phyloP scores from a whole-genome alignment of 2,888 invertebrate species.

The Lymantria dispar region DNA sequence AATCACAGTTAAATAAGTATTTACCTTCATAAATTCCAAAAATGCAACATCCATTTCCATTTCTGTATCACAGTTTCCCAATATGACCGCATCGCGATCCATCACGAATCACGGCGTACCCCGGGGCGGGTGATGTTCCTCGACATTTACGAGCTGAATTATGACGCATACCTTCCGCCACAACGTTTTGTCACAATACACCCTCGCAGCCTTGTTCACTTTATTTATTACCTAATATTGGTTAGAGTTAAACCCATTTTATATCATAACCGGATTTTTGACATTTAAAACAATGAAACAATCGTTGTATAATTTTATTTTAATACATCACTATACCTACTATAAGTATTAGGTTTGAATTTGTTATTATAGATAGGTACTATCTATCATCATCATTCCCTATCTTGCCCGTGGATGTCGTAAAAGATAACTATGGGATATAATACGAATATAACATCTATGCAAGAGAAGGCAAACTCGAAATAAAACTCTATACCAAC shows the following conservation, averaged over 20 bases:
- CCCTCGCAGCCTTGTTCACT: conserved; percentile 19
- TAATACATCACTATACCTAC: no score
- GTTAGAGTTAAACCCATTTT: conserved; percentile 15
- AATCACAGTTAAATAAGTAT: no score
- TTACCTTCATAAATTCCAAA: background rate
- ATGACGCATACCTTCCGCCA: conserved; percentile 71
- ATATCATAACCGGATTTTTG: background rate
- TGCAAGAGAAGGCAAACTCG: no score
- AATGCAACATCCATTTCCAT: background rate
- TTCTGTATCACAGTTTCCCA: conserved; percentile 28
- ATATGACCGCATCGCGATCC: conserved; percentile 51
- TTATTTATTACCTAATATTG: conserved; percentile 28
- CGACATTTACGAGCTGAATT: conserved; percentile 72
- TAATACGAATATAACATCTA: no score
- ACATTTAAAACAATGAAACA: no score
- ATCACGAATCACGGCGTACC: conserved; percentile 60
- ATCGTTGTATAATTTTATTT: no score
- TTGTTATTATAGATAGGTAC: no score
- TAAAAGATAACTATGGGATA: no score
- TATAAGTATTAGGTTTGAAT: no score
- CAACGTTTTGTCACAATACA: conserved; percentile 48
- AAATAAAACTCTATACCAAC: no score
- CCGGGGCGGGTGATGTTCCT: conserved; percentile 45
- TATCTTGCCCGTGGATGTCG: no score
- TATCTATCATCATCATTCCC: no score